Conservation (phyloP, 2,888 invertebrate species). For the Ctena decussata region DNA sequence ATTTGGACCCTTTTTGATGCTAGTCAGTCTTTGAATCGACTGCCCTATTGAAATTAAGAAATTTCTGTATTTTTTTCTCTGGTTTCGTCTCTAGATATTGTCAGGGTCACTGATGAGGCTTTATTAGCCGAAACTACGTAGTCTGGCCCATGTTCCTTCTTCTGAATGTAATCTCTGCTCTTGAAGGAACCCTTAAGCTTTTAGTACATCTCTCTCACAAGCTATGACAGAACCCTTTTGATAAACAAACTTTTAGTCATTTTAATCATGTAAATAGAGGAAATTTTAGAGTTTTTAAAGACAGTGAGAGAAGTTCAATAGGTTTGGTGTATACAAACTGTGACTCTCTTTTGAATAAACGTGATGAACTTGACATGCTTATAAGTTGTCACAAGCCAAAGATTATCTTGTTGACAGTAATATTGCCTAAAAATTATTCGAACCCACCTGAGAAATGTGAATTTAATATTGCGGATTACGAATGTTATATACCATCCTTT, state of each 20-base stretch:
- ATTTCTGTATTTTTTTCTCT: no score
- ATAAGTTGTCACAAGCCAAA: background rate
- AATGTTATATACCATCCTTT: slow-evolving; percentile 1
- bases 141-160: no score
- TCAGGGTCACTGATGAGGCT: no score
- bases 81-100: no score
- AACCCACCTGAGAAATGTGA: background rate
- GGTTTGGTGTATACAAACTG: background rate
- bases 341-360: background rate
- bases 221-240: background rate
- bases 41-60: no score
- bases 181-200: no score
- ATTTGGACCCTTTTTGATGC: no score
- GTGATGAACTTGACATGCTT: background rate
- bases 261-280: background rate
- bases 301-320: background rate
- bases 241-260: background rate
- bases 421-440: background rate
- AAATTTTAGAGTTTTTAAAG: background rate
- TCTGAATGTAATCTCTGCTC: no score
- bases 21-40: no score
- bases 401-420: background rate
- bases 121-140: no score
- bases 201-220: background rate
- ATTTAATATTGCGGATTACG: background rate